phyloP scores from a whole-genome alignment of 2,113 vertebrate genomes.

The Columba janthina region DNA sequence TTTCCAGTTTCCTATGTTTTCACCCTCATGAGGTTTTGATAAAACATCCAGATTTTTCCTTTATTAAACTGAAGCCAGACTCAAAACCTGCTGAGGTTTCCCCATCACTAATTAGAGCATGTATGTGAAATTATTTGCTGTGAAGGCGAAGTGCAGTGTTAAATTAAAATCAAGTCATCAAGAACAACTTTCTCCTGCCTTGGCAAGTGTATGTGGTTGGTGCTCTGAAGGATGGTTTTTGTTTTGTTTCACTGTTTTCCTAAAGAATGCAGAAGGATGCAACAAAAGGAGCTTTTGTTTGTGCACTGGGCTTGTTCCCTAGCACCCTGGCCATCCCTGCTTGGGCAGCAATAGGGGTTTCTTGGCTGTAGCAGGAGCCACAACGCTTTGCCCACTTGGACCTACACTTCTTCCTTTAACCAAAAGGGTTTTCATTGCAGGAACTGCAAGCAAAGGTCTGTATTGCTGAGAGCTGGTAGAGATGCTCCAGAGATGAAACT shows the following conservation, averaged over 20 bases:
- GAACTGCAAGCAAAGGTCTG: neutral
- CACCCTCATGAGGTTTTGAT: neutral
- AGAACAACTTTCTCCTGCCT: neutral
- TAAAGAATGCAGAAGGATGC: neutral
- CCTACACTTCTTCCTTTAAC: neutral
- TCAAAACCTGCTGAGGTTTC: slow-evolving; percentile 25
- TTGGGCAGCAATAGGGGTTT: neutral
- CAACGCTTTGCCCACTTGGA: neutral
- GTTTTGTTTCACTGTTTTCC: neutral
- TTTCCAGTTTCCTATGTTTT: slow-evolving; percentile 31
- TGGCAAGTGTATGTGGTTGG: neutral
- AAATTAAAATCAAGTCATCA: slow-evolving; percentile 46
- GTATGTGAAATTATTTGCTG: slow-evolving; percentile 31
- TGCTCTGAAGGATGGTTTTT: neutral
- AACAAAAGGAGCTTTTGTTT: neutral
- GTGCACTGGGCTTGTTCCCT: neutral
- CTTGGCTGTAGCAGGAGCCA: neutral
- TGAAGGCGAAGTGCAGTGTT: slow-evolving; percentile 5
- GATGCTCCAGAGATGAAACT: neutral
- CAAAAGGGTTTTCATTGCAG: neutral
- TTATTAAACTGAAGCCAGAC: slow-evolving; percentile 18
- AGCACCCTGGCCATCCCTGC: neutral
- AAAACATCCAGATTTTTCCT: neutral
- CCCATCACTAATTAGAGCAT: slow-evolving; percentile 13
- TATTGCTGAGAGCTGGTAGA: neutral